A percentile compares a stretch with the other conserved stretches of the same genome.
Conservation (phyloP, 2,113 vertebrate genomes). For the Laticauda laticaudata region DNA sequence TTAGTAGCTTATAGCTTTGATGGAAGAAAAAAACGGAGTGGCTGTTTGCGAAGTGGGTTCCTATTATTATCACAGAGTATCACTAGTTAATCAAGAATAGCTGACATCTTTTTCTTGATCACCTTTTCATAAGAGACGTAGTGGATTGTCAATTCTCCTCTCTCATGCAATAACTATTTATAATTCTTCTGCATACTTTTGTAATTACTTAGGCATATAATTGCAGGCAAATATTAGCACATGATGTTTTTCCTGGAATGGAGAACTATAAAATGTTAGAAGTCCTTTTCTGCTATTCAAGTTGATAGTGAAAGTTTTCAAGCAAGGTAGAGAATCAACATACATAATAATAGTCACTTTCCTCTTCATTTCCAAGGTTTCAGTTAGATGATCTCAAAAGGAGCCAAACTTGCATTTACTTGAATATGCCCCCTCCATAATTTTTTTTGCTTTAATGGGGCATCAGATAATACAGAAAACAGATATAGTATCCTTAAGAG, state of each 20-base stretch:
- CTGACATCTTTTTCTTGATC: neutral
- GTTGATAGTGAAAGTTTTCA: neutral
- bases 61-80: neutral
- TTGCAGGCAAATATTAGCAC: neutral
- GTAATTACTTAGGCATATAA: neutral
- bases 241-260: neutral
- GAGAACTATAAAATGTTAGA: neutral
- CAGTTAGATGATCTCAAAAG: neutral
- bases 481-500: neutral
- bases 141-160: neutral
- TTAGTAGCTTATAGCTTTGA: neutral
- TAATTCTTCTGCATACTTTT: neutral
- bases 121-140: neutral
- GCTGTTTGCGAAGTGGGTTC: neutral
- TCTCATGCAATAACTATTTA: neutral
- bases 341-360: neutral
- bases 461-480: neutral
- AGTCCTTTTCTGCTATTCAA: neutral
- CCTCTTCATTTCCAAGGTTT: neutral
- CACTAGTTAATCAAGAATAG: neutral
- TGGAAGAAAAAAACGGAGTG: neutral
- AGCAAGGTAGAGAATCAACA: neutral
- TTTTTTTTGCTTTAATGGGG: neutral
- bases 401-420: neutral
- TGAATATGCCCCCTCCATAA: neutral